Base-by-base conservation (phyloP, 2,888 invertebrate species). In the Lasioglossum vierecki region DNA sequence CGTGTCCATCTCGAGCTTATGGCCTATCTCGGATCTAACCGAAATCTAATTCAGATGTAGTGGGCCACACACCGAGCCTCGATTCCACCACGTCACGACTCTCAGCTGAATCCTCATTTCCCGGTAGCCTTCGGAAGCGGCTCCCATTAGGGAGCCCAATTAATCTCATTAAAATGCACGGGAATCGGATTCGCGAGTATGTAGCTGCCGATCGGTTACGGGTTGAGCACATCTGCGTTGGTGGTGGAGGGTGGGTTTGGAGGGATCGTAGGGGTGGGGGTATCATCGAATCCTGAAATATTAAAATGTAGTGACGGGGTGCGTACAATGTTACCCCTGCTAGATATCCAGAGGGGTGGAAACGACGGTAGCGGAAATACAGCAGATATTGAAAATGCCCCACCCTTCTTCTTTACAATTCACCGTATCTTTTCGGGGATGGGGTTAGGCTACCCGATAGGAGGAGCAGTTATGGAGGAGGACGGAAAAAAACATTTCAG, bases 341-440 rank as follows among this genome's bases (percentile, higher is more conserved):
- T 86, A 82, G 87, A 89, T 85, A 87, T 85, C 79, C 89, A 80
- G 83, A 88, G 86, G 89, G 90, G 82, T 86, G 87, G 89, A 90
- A 89, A 89, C 89, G 90, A 80, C 88, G 87, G 83, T 86, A 84
- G 85, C 92, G 93, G 92, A 92, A 92, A 91, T 93, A 92, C 90
- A 91, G 90, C 88, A 91, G 92, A 93, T 93, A 93, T 93, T 93
- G 93, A 93, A 93, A 93, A 93, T 91, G 91, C 88, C 88, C 88
- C 88, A 76, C 86, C 84, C 89, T 88, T 35, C 82, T 88, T 89
- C 87, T 89, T 91, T 83, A 88, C 89, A 88, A 91, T 90, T 88
- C 90, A 86, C 82, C 85, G 89, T 91, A 88, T 89, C 88, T 83
- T 88, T 85, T 83, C 30, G 79, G 15, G 71, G 46, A 46, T 71